A percentile compares a stretch with the other conserved stretches of the same genome.
phyloP scores from a whole-genome alignment of 2,888 invertebrate genomes.

The Drosophila anceps region DNA sequence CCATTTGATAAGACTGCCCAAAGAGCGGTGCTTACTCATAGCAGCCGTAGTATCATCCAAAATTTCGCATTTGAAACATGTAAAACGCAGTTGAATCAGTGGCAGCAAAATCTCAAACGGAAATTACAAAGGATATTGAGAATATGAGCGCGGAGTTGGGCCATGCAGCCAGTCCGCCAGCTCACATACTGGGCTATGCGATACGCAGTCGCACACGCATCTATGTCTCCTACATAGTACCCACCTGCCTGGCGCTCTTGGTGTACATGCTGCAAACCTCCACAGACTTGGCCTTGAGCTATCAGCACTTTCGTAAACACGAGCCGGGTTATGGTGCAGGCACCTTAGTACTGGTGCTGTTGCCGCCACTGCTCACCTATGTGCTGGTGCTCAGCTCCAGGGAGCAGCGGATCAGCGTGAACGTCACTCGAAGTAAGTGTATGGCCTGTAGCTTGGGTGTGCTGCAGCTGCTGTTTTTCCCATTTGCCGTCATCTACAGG shows the following conservation, averaged over 20 bases:
- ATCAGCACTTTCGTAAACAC: slow-evolving; percentile 88
- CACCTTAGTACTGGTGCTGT: slow-evolving; percentile 86
- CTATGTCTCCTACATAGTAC: slow-evolving; percentile 86
- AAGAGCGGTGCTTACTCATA: slow-evolving; percentile 67
- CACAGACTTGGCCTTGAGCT: slow-evolving; percentile 89
- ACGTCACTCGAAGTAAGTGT: slow-evolving; percentile 82
- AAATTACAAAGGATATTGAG: background rate
- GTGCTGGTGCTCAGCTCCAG: slow-evolving; percentile 87
- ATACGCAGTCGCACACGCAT: slow-evolving; percentile 84
- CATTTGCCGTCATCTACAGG: slow-evolving; percentile 88
- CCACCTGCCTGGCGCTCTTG: slow-evolving; percentile 87
- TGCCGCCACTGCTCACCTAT: slow-evolving; percentile 88
- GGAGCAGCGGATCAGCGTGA: slow-evolving; percentile 86
- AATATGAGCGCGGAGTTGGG: slow-evolving; percentile 66
- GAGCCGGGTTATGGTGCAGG: slow-evolving; percentile 86
- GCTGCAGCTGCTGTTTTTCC: slow-evolving; percentile 77
- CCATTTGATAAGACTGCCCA: slow-evolving; percentile 54
- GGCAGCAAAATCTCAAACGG: background rate
- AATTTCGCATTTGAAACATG: slow-evolving; percentile 65
- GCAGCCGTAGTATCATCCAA: slow-evolving; percentile 41
- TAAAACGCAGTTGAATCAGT: background rate
- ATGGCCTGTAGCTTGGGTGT: slow-evolving; percentile 68
- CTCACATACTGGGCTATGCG: slow-evolving; percentile 82
- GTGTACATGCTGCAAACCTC: slow-evolving; percentile 89
- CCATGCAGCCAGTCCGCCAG: slow-evolving; percentile 79